Conservation (phyloP, 2,113 vertebrate genomes). For the Ariopsis seemanni region DNA sequence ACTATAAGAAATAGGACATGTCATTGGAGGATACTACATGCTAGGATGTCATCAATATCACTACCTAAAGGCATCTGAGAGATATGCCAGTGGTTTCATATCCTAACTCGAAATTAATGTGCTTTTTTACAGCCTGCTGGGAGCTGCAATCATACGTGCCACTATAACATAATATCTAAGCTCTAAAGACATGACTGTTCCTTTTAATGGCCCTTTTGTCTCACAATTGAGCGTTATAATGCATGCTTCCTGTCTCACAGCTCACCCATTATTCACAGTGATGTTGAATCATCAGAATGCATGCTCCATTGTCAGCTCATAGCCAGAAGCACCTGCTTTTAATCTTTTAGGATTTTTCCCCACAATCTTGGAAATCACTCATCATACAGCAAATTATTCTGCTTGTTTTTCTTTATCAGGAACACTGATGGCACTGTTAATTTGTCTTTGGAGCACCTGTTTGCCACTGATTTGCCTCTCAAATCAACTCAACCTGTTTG, state of each 20-base stretch:
- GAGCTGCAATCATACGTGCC: constrained; percentile 54
- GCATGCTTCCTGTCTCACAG: constrained; percentile 46
- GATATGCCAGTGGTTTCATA: constrained; percentile 51
- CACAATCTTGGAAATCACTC: constrained; percentile 16
- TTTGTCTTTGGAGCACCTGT: background rate
- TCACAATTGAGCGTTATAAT: constrained; percentile 52
- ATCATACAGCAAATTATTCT: background rate
- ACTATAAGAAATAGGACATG: constrained; percentile 7
- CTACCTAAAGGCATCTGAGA: constrained; percentile 48
- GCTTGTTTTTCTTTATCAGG: constrained; percentile 3
- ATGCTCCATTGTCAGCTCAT: constrained; percentile 25
- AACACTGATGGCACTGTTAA: background rate
- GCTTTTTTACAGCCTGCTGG: constrained; percentile 53
- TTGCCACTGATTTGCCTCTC: background rate
- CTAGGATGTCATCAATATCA: constrained; percentile 17
- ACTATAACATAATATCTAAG: constrained; percentile 53
- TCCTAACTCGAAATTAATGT: constrained; percentile 55
- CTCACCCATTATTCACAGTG: constrained; percentile 46
- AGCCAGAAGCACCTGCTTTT: constrained; percentile 30
- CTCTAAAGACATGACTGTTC: constrained; percentile 53
- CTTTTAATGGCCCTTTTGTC: constrained; percentile 55
- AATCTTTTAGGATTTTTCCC: constrained; percentile 27
- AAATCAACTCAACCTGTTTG: background rate
- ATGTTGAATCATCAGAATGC: constrained; percentile 50
- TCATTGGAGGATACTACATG: constrained; percentile 8